A percentile compares a stretch with the other conserved stretches of the same genome.
Evolutionary conservation across 2,888 invertebrate species (phyloP).

Genomic region (Sarcophaga rosellei): DNA sequence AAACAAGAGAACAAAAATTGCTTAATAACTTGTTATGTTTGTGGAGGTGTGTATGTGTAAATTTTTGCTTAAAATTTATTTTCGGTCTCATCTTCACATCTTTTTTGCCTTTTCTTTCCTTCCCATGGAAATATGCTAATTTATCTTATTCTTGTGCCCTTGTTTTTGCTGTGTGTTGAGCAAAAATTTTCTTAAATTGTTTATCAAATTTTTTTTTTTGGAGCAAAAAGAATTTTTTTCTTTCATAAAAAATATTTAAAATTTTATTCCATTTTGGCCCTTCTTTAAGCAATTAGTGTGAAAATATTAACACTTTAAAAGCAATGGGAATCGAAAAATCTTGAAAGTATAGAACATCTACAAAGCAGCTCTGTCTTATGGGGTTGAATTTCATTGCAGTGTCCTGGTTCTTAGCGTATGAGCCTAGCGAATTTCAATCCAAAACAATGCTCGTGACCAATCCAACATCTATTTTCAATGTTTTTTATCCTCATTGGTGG

Average conservation of each 20-base stretch:
- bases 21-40: background rate
- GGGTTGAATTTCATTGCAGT: too few relatives aligned
- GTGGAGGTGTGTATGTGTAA: too few relatives aligned
- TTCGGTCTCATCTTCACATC: background rate
- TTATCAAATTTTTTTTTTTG: constrained; percentile 13
- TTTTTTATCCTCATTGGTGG: too few relatives aligned
- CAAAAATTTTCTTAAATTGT: constrained; percentile 33
- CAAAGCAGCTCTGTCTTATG: too few relatives aligned
- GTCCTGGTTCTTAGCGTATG: too few relatives aligned
- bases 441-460: too few relatives aligned
- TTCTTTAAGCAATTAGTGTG: too few relatives aligned
- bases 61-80: background rate
- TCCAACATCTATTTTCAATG: too few relatives aligned
- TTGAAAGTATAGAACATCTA: too few relatives aligned
- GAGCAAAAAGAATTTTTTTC: constrained; percentile 21
- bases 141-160: constrained; percentile 44
- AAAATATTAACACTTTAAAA: too few relatives aligned
- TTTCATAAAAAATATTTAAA: constrained; percentile 11
- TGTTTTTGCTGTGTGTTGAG: constrained; percentile 10
- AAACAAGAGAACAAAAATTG: background rate
- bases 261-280: constrained; percentile 16
- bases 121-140: constrained; percentile 42
- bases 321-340: too few relatives aligned
- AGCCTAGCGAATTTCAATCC: too few relatives aligned
- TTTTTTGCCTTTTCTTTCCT: constrained; percentile 8